Base-by-base conservation (phyloP, 1,140 invertebrate species). In the Aphidius gifuensis region DNA sequence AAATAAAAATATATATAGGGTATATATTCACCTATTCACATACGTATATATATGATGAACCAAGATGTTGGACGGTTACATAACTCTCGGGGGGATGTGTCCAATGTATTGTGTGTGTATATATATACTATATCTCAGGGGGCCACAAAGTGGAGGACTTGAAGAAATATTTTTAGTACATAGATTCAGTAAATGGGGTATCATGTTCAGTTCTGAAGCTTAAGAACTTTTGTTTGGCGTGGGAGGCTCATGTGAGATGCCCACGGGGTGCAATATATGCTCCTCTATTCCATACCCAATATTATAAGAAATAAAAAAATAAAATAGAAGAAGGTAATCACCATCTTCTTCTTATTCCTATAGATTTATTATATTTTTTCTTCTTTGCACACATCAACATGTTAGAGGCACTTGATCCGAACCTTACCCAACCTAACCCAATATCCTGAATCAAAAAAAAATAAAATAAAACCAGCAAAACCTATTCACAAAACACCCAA, bases 171-270 rank as follows among this genome's bases (percentile, higher is more conserved):
- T 55, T 9, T 55, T 40, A 72, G 75, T 78, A 74, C 72, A 73
- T 73, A 69, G 70, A 60, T 50, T 69, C 70, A 68, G 77, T 80
- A 80, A 80, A 80, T 79, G 76, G 77, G 78, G 73, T 78, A 80
- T 80, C 78, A 80, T 79, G 78, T 80, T 80, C 77, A 78, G 73
- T 76, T 78, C 77, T 76, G 74, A 78, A 75, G 76, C 76, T 80
- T 78, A 80, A 77, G 72, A 76, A 79, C 77, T 80, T 80, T 80
- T 80, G 79, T 80, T 77, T 76, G 78, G 76, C 79, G 77, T 78
- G 78, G 79, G 79, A 80, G 79, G 78, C 76, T 79, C 62, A 58
- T 56, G 55, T 58, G 55, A 43, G 53, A 42, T 9, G 39, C 61
- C 54, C 16, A 62, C 51, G 61, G 48, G 45, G 47, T 61, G 60